Percentiles rank a stretch among this genome's conserved stretches.
phyloP scores from a whole-genome alignment of 2,797 vertebrate genomes.

The Microctenopoma steveboyesi region DNA sequence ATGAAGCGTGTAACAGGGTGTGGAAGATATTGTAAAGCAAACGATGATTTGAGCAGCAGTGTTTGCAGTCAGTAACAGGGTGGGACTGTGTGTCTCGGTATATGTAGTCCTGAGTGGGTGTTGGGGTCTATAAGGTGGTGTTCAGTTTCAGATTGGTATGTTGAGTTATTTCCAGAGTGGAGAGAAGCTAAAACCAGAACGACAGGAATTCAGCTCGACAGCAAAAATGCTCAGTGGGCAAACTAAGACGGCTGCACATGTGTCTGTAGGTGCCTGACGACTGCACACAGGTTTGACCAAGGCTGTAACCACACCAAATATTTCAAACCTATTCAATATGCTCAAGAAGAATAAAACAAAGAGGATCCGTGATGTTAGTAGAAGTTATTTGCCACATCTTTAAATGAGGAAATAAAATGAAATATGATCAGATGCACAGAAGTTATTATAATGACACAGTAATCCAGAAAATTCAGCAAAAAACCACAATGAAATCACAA shows the following conservation, averaged over 20 bases:
- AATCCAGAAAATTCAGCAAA: conserved; percentile 59
- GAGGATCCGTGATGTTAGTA: not conserved
- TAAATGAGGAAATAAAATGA: conserved; percentile 7
- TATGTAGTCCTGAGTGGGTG: conserved; percentile 5
- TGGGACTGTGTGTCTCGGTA: conserved; percentile 8
- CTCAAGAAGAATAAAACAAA: not conserved
- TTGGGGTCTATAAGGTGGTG: conserved; percentile 24
- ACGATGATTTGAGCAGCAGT: conserved; percentile 8
- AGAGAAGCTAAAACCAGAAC: conserved; percentile 42
- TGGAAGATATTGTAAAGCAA: conserved; percentile 4
- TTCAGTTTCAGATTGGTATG: conserved; percentile 53
- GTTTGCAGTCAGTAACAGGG: conserved; percentile 25
- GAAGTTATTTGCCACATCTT: conserved; percentile 47
- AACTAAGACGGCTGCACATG: not conserved
- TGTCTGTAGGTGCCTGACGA: not conserved
- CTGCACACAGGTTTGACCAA: not conserved
- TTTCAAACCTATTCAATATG: accelerated
- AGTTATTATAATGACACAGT: conserved; percentile 30
- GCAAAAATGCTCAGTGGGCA: conserved; percentile 22
- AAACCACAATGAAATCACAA: conserved; percentile 32
- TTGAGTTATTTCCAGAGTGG: conserved; percentile 56
- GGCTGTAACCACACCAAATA: not conserved
- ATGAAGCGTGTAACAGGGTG: conserved; percentile 7
- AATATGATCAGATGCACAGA: conserved; percentile 15
- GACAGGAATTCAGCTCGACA: conserved; percentile 20